Evolutionary conservation across 1,140 invertebrate species (phyloP), one percentile per base, ranked within the genome.

Genomic region (Listronotus oregonensis): DNA sequence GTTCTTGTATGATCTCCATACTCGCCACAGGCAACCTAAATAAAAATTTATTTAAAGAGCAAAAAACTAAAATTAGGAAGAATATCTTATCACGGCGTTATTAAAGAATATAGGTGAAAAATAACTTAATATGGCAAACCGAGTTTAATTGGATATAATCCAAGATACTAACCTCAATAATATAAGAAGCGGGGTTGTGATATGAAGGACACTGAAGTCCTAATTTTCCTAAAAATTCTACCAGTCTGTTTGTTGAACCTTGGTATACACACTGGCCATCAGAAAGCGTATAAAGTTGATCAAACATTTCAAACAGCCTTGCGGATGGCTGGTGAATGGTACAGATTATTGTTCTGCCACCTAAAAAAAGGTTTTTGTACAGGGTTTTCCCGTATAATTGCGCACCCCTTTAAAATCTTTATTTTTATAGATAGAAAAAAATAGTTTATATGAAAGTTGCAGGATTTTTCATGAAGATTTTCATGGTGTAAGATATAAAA

Each of bases 271-370:
- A 97, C 75, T 95, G 91, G 0, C 96, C 96, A 71, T 97, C 93
- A 12, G 94, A 91, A 34, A 98, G 78, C 3, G 96, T 94, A 76
- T 97, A 98, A 40, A 98, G 81, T 80, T 96, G 90, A 78, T 99
- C 96, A 78, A 99, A 98, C 90, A 96, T 97, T 78, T 98, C 94
- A 75, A 98, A 98, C 27, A 98, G 81, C 71, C 95, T 88, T 10
- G 96, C 95, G 40, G 93, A 96, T 0, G 97, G 97, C 76, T 99
- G 97, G 82, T 99, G 97, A 70, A 99, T 98, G 4, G 96, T 98
- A 75, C 96, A 98, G 61, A 98, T 94, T 55, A 99, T 96, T 0
- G 95, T 97, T 64, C 95, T 84, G 0, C 96, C 96, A 52, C 73
- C 71, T 65, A 51, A 32, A 40, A 44, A 7, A 59, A n/a, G n/a